These are phyloP conservation scores for Tetanocera ferruginea DNA, from an alignment of 2,888 invertebrate genomes.

Conservation along the genomic window DNA sequence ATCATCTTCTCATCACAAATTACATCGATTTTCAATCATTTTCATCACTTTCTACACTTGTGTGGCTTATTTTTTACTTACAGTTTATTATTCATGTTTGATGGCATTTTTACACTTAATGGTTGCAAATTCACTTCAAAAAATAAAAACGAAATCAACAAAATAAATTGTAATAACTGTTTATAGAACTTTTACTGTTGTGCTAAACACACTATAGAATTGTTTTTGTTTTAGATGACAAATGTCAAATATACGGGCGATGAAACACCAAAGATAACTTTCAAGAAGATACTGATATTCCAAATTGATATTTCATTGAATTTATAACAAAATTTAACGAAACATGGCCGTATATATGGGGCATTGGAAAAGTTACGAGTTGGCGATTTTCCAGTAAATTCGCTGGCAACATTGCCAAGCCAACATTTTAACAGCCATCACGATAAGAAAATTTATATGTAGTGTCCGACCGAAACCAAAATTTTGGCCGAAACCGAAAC, in stretches of 20 bases:
- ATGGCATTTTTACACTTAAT: constrained; percentile 68
- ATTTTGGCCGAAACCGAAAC: too few species aligned
- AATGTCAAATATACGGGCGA: background rate
- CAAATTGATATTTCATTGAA: constrained; percentile 9
- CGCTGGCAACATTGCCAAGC: too few species aligned
- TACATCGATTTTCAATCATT: constrained; percentile 31
- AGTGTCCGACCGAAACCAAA: too few species aligned
- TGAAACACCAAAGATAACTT: constrained; percentile 32
- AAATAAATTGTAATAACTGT: constrained; percentile 39
- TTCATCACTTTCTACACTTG: constrained; percentile 57
- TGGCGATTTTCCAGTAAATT: too few species aligned
- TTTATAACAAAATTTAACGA: constrained; percentile 29
- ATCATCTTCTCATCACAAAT: background rate
- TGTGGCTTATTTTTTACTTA: constrained; percentile 61
- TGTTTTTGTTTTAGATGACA: constrained; percentile 18
- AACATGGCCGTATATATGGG: background rate
- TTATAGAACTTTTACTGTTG: constrained; percentile 32
- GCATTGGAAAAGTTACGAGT: background rate
- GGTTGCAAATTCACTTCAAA: constrained; percentile 61
- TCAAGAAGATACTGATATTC: constrained; percentile 47
- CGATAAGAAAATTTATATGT: too few species aligned
- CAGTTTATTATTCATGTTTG: constrained; percentile 70
- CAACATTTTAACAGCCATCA: too few species aligned
- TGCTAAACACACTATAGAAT: constrained; percentile 5
- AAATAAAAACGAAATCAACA: constrained; percentile 41